Base-by-base conservation (phyloP, 2,888 invertebrate genomes). In the Caenorhabditis sp. region DNA sequence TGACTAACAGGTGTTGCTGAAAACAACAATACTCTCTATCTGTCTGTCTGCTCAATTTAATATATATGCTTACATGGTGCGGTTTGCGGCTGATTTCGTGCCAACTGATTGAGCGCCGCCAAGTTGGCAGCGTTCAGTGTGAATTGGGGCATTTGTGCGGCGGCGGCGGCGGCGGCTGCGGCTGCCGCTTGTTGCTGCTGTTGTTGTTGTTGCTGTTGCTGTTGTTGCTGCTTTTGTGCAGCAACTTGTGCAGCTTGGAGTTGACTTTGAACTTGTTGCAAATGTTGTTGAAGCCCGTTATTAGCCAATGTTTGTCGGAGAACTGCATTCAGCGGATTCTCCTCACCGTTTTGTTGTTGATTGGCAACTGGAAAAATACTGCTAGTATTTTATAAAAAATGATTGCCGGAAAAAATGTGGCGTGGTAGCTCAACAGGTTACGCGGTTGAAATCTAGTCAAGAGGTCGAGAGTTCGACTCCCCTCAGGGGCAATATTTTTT, bases 281-380 rank as follows among this genome's bases (percentile, higher is more conserved):
- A 51, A 24, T 77, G 71, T 58, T 81, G 80, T 36, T 68, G 67
- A 31, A 78, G 57, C 4, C 67, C 76, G 26, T 73, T 76, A 36
- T 77, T 77, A 24, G 81, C 81, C 10, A 82, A 65, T 3, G 78
- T 79, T 49, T 82, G 81, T 37, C 81, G 68, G n/a, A 82, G 69
- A 4, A 78, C 79, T 26, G 62, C 76, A 59, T 79, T 77, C 69
- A 81, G 54, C 51, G 77, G 77, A 51, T 77, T 77, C 58, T 77
- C 78, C 36, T 81, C 77, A n/a, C 73, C 78, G 23, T 72, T 73
- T 51, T 69, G 68, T 37, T 70, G 70, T 50, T 80, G 80, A 49
- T 66, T 78, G 17, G 78, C 77, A 51, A 80, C 78, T 80, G 72
- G 55, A 79, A 76, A 57, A 43, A n/a, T n/a, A n/a, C n/a, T n/a